Conservation (phyloP, 1,140 invertebrate genomes). For the Brachystomella parvula region DNA sequence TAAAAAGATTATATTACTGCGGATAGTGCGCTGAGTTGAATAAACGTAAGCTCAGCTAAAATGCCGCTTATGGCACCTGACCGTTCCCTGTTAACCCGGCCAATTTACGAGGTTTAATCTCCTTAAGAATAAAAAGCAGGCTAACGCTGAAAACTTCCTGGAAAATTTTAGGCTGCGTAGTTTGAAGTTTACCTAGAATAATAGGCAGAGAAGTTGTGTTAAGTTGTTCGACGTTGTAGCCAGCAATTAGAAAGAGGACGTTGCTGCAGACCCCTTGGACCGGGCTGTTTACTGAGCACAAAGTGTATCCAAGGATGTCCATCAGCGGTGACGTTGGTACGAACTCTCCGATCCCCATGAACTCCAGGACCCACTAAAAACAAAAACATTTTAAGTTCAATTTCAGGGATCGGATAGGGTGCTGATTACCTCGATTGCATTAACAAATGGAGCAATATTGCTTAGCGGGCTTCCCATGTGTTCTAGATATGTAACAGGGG, state of each 20-base stretch:
- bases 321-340: conserved; percentile 49
- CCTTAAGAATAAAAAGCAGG: too few species aligned
- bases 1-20: too few species aligned
- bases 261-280: conserved; percentile 50
- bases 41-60: too few species aligned
- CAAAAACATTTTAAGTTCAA: background rate
- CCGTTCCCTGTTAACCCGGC: too few species aligned
- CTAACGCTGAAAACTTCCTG: too few species aligned
- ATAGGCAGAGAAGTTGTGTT: conserved; percentile 57
- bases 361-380: conserved; percentile 2
- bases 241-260: conserved; percentile 50
- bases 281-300: conserved; percentile 46
- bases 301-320: conserved; percentile 43
- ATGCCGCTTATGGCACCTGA: too few species aligned
- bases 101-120: too few species aligned
- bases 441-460: conserved; percentile 4
- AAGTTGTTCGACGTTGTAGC: conserved; percentile 50
- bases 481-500: conserved; percentile 45
- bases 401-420: conserved; percentile 6
- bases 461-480: background rate
- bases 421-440: background rate
- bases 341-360: conserved; percentile 48
- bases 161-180: too few species aligned
- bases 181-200: too few species aligned
- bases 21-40: too few species aligned